Evolutionary conservation across 2,797 vertebrate genomes (phyloP).

Genomic region (Rhadinocentrus ornatus): DNA sequence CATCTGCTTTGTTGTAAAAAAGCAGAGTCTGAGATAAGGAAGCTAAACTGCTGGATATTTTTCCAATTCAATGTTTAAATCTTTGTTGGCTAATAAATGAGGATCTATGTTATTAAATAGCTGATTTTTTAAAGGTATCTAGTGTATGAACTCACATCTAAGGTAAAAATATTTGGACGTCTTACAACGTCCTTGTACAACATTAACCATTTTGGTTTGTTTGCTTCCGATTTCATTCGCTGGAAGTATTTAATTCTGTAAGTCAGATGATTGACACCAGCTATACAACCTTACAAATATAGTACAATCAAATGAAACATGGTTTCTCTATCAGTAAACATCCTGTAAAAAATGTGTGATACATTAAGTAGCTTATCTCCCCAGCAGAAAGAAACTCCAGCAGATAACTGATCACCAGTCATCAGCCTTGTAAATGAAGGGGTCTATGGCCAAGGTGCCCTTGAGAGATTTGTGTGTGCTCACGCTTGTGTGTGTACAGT

Average conservation of each 20-base stretch:
- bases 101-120: too few species aligned
- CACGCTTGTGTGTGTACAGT: constrained; percentile 12
- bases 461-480: constrained; percentile 61
- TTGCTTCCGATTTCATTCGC: background rate
- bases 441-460: constrained; percentile 72
- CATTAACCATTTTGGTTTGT: background rate
- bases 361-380: constrained; percentile 54
- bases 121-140: too few species aligned
- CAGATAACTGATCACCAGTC: constrained; percentile 54
- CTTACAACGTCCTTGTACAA: background rate
- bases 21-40: too few species aligned
- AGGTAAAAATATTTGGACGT: too few species aligned
- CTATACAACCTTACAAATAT: too few species aligned
- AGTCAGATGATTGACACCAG: too few species aligned
- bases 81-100: too few species aligned
- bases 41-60: too few species aligned
- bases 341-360: constrained; percentile 32
- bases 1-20: too few species aligned
- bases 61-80: too few species aligned
- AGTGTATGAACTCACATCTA: too few species aligned
- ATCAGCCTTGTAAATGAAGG: constrained; percentile 63
- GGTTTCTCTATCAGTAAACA: background rate
- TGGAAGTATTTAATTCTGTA: too few species aligned
- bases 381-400: constrained; percentile 23
- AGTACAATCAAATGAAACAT: background rate